Evolutionary conservation across 2,113 vertebrate genomes (phyloP).

Genomic region (Apodemus speciosus): DNA sequence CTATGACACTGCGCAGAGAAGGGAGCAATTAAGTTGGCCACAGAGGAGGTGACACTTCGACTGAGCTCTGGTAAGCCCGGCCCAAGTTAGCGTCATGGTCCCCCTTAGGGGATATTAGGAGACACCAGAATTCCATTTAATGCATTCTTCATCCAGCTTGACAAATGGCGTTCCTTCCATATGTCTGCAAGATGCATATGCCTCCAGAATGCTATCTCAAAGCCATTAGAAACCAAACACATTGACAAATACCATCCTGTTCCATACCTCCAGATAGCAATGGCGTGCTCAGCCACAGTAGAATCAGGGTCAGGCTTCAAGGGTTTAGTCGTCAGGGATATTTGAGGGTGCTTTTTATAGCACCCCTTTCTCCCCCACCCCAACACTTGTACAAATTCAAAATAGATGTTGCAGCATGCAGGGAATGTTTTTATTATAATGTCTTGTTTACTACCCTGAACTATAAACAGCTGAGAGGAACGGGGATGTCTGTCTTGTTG

Average conservation of each 20-base stretch:
- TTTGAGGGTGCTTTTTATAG: background rate
- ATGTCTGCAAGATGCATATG: background rate
- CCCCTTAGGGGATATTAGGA: background rate
- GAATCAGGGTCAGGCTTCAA: background rate
- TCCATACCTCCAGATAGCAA: background rate
- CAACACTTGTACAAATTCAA: conserved; percentile 7
- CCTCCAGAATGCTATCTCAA: background rate
- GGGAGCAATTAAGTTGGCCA: background rate
- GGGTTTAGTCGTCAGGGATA: background rate
- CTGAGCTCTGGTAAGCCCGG: background rate
- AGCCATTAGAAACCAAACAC: conserved; percentile 20
- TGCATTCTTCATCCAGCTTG: conserved; percentile 11
- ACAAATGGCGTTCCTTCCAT: background rate
- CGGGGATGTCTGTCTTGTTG: conserved; percentile 48
- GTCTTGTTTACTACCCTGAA: conserved; percentile 53
- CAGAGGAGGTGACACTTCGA: conserved; percentile 11
- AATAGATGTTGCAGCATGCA: background rate
- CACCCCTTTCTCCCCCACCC: background rate
- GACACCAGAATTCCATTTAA: conserved; percentile 26
- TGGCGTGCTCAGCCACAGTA: background rate
- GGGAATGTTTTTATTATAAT: conserved; percentile 57
- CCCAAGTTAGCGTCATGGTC: background rate
- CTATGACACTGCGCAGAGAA: background rate
- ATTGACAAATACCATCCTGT: background rate
- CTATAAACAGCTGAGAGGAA: conserved; percentile 60